Base-by-base conservation (phyloP, 2,888 invertebrate genomes). In the Branchipolynoe longqiensis region DNA sequence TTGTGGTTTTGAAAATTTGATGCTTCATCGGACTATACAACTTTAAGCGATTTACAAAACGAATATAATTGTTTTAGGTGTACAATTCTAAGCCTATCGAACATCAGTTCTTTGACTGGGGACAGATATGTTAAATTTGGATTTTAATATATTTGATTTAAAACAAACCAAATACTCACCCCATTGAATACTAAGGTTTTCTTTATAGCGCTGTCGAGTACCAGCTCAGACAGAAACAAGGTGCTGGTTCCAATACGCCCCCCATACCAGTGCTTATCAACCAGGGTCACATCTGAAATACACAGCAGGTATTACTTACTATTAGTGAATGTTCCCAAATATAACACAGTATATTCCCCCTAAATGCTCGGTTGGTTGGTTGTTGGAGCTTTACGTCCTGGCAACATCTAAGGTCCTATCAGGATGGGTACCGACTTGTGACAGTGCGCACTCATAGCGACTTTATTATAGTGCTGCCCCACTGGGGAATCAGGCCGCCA, bases 211-310 rank as follows among this genome's bases (percentile, higher is more conserved):
- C 18, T 31, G 48, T 54, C 78, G 48, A 78, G 41, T 1, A 54
- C 31, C 28, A 78, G 48, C 54, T 78, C 78, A 48, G 48, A 48
- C 3, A 25, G 1, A 31, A 31, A 48, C 28, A 78, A 48, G 48
- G 78, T 12, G 31, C 41, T 78, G 41, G 41, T 78, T 22, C 78
- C 78, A 8, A 78, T 22, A 25, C 12, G 8, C 33, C 78, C 78
- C 28, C 78, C 78, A n/a, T 78, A 78, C 78, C 78, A 78, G 31
- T 78, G 78, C 12, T 48, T 54, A 33, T 78, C 78, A 1, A 48
- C 25, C 8, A 78, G 48, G 14, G 28, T 41, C 31, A 78, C 78
- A n/a, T 78, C 78, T 78, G 48, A 25, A 78, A 48, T 12, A 48
- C 48, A 48, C 8, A 48, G 48, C 8, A 48, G 8, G 8, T 48